A percentile compares a stretch with the other conserved stretches of the same genome.
phyloP scores from a whole-genome alignment of 2,888 invertebrate genomes.

The Acrocera orbiculus region DNA sequence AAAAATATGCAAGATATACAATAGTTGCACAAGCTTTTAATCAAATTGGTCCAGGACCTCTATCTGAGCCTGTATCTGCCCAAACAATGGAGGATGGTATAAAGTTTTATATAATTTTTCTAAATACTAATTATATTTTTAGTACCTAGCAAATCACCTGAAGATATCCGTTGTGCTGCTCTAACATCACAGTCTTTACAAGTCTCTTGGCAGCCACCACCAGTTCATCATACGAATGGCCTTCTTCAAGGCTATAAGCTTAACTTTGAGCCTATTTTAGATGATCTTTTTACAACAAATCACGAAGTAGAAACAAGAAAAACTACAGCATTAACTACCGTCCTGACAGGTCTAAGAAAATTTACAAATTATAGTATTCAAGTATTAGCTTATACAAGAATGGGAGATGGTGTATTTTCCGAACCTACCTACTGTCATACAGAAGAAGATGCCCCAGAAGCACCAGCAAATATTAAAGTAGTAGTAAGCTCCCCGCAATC shows the following conservation, averaged over 20 bases:
- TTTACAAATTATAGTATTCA: constrained; percentile 69
- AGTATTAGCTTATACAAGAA: constrained; percentile 58
- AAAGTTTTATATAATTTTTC: constrained; percentile 5
- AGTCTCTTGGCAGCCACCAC: constrained; percentile 65
- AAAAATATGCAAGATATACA: constrained; percentile 48
- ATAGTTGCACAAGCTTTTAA: constrained; percentile 57
- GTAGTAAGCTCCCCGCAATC: constrained; percentile 56
- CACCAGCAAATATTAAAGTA: constrained; percentile 63
- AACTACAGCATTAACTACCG: constrained; percentile 49
- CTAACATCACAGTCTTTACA: constrained; percentile 58
- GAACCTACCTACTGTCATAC: constrained; percentile 53
- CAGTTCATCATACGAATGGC: constrained; percentile 54
- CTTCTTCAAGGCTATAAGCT: constrained; percentile 59
- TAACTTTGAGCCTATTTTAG: constrained; percentile 45
- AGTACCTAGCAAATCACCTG: constrained; percentile 67
- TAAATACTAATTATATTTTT: constrained; percentile 4
- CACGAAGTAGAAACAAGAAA: constrained; percentile 43
- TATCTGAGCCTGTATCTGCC: constrained; percentile 46
- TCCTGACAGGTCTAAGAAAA: constrained; percentile 50
- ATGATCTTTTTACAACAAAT: constrained; percentile 34
- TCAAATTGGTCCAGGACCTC: constrained; percentile 53
- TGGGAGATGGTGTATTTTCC: constrained; percentile 57
- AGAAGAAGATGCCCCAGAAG: constrained; percentile 65
- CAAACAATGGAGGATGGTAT: constrained; percentile 60
- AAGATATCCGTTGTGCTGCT: constrained; percentile 56